A percentile compares a stretch with the other conserved stretches of the same genome.
These are phyloP conservation scores for Choloepus hoffmanni DNA, from an alignment of 2,113 vertebrate species.

Conservation along the genomic window DNA sequence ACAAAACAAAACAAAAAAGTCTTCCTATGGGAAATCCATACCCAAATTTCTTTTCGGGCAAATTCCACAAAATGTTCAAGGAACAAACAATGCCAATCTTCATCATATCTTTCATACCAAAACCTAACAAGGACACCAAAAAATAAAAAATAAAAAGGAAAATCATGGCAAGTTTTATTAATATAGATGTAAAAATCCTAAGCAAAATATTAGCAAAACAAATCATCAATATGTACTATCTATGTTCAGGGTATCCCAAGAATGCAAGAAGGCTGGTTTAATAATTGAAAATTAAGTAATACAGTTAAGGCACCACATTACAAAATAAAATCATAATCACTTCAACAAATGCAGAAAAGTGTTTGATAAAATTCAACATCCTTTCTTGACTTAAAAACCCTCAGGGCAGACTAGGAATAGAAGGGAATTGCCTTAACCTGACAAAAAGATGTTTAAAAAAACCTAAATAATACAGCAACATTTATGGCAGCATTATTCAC, in stretches of 20 bases:
- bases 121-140: too few relatives aligned
- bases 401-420: not conserved
- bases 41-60: not conserved
- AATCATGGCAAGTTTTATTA: too few relatives aligned
- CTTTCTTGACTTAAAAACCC: not conserved
- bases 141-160: too few relatives aligned
- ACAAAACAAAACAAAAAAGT: too few relatives aligned
- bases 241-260: not conserved
- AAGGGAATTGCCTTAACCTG: not conserved
- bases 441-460: not conserved
- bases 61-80: not conserved
- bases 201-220: not conserved
- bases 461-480: too few relatives aligned
- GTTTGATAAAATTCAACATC: not conserved
- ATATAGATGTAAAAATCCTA: not conserved
- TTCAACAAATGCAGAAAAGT: not conserved
- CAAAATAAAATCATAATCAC: not conserved
- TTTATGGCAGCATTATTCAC: too few relatives aligned
- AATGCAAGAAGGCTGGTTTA: not conserved
- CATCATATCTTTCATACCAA: too few relatives aligned
- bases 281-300: not conserved
- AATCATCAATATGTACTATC: not conserved
- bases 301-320: not conserved
- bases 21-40: not conserved
- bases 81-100: too few relatives aligned